A percentile compares a stretch with the other conserved stretches of the same genome.
These are phyloP conservation scores for Margaritifera margaritifera DNA, from an alignment of 2,888 invertebrate species.

Conservation along the genomic window DNA sequence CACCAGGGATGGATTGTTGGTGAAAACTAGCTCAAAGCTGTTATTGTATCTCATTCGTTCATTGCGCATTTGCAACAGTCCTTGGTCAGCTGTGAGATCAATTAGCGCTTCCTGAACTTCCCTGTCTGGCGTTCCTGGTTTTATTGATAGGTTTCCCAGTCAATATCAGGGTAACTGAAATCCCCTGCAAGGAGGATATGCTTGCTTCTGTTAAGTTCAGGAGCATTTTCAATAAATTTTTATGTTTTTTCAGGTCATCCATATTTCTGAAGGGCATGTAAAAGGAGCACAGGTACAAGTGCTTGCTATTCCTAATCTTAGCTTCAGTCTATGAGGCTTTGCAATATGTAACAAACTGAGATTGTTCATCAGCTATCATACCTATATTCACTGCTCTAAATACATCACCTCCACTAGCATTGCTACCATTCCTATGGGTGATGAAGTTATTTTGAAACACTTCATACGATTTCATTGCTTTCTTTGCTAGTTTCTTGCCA, in stretches of 20 bases:
- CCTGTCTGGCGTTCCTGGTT: slow-evolving; percentile 10
- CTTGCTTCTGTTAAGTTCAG: neutral
- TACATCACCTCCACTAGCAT: no score
- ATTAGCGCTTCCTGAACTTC: slow-evolving; percentile 18
- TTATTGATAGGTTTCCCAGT: slow-evolving; percentile 15
- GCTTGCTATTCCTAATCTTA: slow-evolving; percentile 5
- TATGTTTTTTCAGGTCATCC: neutral
- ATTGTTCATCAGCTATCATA: neutral
- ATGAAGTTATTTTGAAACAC: no score
- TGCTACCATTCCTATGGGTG: no score
- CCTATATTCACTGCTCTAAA: neutral
- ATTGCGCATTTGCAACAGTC: slow-evolving; percentile 16
- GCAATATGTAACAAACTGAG: slow-evolving; percentile 3
- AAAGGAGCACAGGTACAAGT: slow-evolving; percentile 14
- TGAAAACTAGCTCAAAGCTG: slow-evolving; percentile 15
- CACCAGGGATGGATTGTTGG: slow-evolving; percentile 13
- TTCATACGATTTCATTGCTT: no score
- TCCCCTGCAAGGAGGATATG: slow-evolving; percentile 17
- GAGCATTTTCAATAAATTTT: no score
- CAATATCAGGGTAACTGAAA: slow-evolving; percentile 20
- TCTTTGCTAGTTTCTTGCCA: no score
- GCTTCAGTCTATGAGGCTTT: slow-evolving; percentile 12
- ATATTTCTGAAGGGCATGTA: slow-evolving; percentile 19
- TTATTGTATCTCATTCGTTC: slow-evolving; percentile 15
- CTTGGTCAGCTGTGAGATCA: slow-evolving; percentile 12